These are phyloP conservation scores for Pangasius sanitwongsei DNA, from an alignment of 2,797 vertebrate genomes.

Conservation along the genomic window DNA sequence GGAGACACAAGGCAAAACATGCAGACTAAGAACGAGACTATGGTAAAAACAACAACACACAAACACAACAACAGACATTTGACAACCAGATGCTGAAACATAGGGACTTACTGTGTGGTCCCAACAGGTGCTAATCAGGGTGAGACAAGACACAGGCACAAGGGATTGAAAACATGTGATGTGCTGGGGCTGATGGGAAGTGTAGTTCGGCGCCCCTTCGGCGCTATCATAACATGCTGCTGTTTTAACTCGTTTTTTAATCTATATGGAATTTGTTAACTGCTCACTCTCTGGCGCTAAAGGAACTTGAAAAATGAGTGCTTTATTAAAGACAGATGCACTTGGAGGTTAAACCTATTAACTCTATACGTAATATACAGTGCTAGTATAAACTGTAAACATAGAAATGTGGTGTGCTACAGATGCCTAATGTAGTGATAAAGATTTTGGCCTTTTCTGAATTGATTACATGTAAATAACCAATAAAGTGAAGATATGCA, in stretches of 20 bases:
- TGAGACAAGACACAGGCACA: no score
- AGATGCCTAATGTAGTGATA: background rate
- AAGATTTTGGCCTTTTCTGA: background rate
- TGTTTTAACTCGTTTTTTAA: background rate
- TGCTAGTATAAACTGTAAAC: background rate
- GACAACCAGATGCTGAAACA: no score
- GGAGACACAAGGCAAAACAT: no score
- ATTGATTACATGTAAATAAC: background rate
- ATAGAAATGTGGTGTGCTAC: background rate
- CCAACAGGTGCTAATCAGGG: no score
- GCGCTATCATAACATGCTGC: background rate
- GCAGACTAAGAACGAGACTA: no score
- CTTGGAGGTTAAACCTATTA: background rate
- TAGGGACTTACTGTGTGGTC: no score
- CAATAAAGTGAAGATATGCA: background rate
- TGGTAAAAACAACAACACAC: no score
- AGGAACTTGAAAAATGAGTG: background rate
- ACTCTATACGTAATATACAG: background rate
- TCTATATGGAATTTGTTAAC: background rate
- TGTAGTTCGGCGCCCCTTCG: no score
- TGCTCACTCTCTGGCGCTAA: background rate
- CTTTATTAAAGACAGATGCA: background rate
- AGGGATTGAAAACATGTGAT: no score
- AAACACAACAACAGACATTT: no score
- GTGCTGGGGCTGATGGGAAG: no score